Evolutionary conservation across 2,797 vertebrate species (phyloP).

Genomic region (Hyperoplus immaculatus): DNA sequence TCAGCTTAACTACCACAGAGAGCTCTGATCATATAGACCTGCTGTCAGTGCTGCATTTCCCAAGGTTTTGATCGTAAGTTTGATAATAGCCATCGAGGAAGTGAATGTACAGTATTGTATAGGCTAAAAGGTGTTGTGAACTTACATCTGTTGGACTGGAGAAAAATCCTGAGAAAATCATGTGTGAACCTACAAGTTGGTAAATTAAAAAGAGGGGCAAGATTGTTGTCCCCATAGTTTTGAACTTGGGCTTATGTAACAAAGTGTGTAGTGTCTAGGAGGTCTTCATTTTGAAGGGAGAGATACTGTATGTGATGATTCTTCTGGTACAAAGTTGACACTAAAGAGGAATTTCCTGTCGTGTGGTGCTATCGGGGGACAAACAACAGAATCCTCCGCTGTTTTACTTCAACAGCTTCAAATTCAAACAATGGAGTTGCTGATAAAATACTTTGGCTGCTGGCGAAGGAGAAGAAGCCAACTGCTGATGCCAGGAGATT

Average conservation of each 20-base stretch:
- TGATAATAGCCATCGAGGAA: slow-evolving; percentile 17
- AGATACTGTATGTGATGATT: slow-evolving; percentile 11
- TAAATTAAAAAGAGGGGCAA: background rate
- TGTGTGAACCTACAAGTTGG: slow-evolving; percentile 9
- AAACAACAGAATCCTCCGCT: slow-evolving; percentile 80
- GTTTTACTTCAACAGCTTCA: slow-evolving; percentile 73
- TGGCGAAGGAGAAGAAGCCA: slow-evolving; percentile 59
- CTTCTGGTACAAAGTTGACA: slow-evolving; percentile 55
- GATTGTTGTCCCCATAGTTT: slow-evolving; percentile 16
- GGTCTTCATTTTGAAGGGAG: background rate
- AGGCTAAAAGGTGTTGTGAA: slow-evolving; percentile 17
- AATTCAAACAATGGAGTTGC: slow-evolving; percentile 72
- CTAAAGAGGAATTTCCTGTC: slow-evolving; percentile 85
- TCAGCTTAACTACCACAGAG: slow-evolving; percentile 44
- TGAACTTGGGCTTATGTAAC: slow-evolving; percentile 42
- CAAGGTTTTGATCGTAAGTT: slow-evolving; percentile 46
- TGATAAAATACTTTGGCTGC: slow-evolving; percentile 80
- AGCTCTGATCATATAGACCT: slow-evolving; percentile 43
- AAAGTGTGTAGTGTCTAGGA: slow-evolving; percentile 15
- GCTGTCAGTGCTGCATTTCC: slow-evolving; percentile 45
- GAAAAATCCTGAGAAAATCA: slow-evolving; percentile 6
- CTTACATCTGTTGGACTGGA: slow-evolving; percentile 17
- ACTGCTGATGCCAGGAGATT: slow-evolving; percentile 73
- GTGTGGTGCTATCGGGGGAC: slow-evolving; percentile 82
- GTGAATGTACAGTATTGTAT: slow-evolving; percentile 13